These are phyloP conservation scores for Rutpela maculata DNA, from an alignment of 2,888 invertebrate species.

Conservation along the genomic window DNA sequence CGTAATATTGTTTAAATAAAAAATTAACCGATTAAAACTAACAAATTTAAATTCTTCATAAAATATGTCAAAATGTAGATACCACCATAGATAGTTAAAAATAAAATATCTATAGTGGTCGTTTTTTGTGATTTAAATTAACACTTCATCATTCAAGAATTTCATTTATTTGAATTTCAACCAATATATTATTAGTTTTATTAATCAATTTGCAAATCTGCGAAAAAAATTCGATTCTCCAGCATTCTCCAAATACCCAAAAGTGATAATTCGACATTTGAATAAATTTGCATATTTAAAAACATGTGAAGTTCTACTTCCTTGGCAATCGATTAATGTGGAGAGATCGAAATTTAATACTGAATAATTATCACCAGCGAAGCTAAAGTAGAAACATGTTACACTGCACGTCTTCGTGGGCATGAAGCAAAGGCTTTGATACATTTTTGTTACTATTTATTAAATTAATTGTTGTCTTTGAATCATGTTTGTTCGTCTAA, in stretches of 20 bases:
- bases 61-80: not conserved
- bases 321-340: not conserved
- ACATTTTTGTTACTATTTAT: not conserved
- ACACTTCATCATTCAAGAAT: not conserved
- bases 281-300: conserved; percentile 29
- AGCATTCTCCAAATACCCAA: conserved; percentile 22
- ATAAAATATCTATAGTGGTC: not conserved
- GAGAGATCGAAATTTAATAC: not conserved
- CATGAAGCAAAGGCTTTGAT: not conserved
- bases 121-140: not conserved
- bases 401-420: conserved; percentile 1
- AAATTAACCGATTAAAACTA: too few species aligned
- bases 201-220: conserved; percentile 21
- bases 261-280: conserved; percentile 15
- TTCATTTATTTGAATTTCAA: conserved; percentile 18
- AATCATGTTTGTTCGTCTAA: conserved; percentile 16
- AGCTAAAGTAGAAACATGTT: not conserved
- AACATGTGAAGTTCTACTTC: not conserved
- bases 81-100: not conserved
- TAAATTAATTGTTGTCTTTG: conserved; percentile 6
- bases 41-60: not conserved
- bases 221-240: conserved; percentile 10
- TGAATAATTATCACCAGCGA: not conserved
- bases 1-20: too few species aligned
- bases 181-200: conserved; percentile 18